phyloP scores from a whole-genome alignment of 1,140 invertebrate genomes.

The Atta colombica region DNA sequence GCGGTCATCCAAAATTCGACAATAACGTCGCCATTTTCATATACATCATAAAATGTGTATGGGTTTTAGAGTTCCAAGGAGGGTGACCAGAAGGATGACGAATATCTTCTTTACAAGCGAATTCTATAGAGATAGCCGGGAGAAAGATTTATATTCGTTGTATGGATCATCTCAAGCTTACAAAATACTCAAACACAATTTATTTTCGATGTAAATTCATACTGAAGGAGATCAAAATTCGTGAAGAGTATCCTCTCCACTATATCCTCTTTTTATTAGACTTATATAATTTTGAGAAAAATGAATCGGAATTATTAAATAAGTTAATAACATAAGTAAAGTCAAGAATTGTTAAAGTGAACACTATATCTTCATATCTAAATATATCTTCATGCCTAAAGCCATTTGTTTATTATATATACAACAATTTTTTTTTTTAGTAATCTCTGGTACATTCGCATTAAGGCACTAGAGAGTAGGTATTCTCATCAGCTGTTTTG shows the following conservation, averaged over 20 bases:
- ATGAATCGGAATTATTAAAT: slow-evolving; percentile 30
- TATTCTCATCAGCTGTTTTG: too few species aligned
- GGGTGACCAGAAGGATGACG: not conserved
- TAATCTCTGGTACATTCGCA: too few species aligned
- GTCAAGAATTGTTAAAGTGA: not conserved
- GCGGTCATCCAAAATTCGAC: slow-evolving; percentile 28
- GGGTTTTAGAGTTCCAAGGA: not conserved
- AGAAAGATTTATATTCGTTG: slow-evolving; percentile 23
- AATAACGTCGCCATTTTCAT: slow-evolving; percentile 26
- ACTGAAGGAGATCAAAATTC: too few species aligned
- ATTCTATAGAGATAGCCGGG: not conserved
- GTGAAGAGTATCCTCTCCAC: too few species aligned
- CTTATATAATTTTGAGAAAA: too few species aligned
- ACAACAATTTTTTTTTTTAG: too few species aligned
- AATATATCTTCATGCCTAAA: not conserved
- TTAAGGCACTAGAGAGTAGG: too few species aligned
- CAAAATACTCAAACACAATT: too few species aligned
- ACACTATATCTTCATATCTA: not conserved
- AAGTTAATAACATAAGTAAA: not conserved
- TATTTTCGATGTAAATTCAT: too few species aligned
- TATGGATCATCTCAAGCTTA: slow-evolving; percentile 25
- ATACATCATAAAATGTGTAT: slow-evolving; percentile 10
- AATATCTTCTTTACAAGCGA: slow-evolving; percentile 14
- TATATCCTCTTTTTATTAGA: too few species aligned
- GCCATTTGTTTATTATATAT: too few species aligned